Evolutionary conservation across 2,113 vertebrate species (phyloP).

Genomic region (Falcunculus frontatus): DNA sequence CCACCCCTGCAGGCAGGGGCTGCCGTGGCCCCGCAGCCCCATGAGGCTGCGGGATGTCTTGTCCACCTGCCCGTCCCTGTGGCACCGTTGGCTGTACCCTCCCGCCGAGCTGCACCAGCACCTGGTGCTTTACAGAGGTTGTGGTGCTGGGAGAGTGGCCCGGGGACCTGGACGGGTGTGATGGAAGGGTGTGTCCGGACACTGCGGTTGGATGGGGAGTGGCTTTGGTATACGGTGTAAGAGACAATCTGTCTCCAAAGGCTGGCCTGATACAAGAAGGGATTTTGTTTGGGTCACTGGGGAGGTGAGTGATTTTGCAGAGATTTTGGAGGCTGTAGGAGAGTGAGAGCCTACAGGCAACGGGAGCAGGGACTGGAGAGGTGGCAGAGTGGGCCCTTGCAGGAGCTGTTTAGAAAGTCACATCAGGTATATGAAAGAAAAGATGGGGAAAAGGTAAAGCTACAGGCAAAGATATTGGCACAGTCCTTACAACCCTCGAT

Average conservation of each 20-base stretch:
- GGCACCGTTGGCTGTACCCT: too few relatives aligned
- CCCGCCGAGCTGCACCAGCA: not conserved
- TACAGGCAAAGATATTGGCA: not conserved
- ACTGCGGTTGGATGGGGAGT: constrained; percentile 80
- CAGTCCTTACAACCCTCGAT: not conserved
- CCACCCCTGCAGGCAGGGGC: not conserved
- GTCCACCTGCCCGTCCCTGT: not conserved
- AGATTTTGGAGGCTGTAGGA: not conserved
- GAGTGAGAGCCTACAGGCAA: not conserved
- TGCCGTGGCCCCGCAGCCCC: not conserved
- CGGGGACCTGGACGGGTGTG: constrained; percentile 85
- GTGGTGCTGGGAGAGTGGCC: constrained; percentile 82
- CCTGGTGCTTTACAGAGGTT: not conserved
- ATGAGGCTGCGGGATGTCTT: not conserved
- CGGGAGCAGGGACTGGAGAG: not conserved
- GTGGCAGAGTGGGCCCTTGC: not conserved
- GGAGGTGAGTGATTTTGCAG: not conserved
- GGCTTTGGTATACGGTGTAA: constrained; percentile 81
- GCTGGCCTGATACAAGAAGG: not conserved
- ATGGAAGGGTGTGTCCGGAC: constrained; percentile 83
- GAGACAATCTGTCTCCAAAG: not conserved
- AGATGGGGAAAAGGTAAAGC: not conserved
- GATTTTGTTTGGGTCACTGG: not conserved
- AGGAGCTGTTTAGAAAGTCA: not conserved
- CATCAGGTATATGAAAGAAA: not conserved